Evolutionary conservation across 2,113 vertebrate genomes (phyloP).

Genomic region (Crotalus tigris): DNA sequence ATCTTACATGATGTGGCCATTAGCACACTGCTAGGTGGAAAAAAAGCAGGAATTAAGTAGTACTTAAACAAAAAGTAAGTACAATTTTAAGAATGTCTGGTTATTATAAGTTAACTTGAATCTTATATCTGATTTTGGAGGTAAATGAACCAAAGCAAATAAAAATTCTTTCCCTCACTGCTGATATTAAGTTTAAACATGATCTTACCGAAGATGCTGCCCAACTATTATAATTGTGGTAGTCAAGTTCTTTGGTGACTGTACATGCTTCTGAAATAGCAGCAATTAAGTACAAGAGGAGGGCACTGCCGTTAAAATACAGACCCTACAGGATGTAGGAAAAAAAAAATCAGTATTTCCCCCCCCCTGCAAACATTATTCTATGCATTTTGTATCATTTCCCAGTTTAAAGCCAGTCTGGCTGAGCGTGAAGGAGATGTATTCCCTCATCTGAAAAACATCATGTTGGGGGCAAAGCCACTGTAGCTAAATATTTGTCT

Average conservation of each 20-base stretch:
- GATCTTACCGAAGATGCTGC: conserved; percentile 85
- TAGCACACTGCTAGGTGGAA: background rate
- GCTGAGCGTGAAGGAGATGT: background rate
- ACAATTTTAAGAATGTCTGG: background rate
- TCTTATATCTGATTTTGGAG: background rate
- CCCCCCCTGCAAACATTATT: background rate
- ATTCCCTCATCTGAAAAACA: background rate
- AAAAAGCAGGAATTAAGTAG: background rate
- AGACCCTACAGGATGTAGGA: conserved; percentile 72
- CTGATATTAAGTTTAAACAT: background rate
- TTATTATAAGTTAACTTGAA: background rate
- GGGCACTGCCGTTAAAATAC: conserved; percentile 83
- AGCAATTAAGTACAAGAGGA: conserved; percentile 82
- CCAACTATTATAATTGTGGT: conserved; percentile 92
- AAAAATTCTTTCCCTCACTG: background rate
- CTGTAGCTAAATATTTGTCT: background rate
- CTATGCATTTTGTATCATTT: background rate
- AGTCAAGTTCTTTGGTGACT: conserved; percentile 71
- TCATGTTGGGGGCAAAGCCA: background rate
- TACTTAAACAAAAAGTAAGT: background rate
- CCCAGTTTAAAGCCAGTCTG: background rate
- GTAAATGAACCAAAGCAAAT: background rate
- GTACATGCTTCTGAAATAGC: conserved; percentile 77
- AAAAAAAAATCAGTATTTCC: fast-evolving
- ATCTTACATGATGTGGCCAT: background rate